phyloP scores from a whole-genome alignment of 1,140 invertebrate genomes.

The Aphelinus certus region DNA sequence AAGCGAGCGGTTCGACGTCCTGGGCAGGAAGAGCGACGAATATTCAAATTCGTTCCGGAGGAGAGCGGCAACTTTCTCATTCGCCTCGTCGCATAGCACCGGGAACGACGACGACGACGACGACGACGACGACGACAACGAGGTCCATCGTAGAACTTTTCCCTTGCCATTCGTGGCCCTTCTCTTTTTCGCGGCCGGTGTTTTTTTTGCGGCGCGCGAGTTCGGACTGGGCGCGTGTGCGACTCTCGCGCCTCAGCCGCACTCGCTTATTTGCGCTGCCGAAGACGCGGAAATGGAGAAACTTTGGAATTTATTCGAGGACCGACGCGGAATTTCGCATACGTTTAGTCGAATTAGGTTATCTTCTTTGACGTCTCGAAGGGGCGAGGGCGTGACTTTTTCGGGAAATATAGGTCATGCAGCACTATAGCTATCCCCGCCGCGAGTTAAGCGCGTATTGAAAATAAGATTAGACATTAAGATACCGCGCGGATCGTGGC shows the following conservation, averaged over 20 bases:
- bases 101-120: neutral
- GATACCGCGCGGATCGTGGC: neutral
- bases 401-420: constrained; percentile 7
- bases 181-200: constrained; percentile 14
- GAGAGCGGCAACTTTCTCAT: constrained; percentile 41
- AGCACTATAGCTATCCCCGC: neutral
- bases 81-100: constrained; percentile 1
- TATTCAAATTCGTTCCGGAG: constrained; percentile 43
- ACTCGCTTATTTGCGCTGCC: constrained; percentile 10
- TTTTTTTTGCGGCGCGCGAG: neutral
- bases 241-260: neutral
- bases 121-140: neutral
- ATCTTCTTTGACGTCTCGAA: constrained; percentile 27
- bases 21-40: constrained; percentile 20
- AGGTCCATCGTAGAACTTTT: constrained; percentile 24
- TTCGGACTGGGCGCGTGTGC: neutral
- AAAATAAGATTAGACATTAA: constrained; percentile 14
- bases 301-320: constrained; percentile 49
- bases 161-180: constrained; percentile 6
- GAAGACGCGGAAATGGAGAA: constrained; percentile 36
- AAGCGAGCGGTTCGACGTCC: neutral
- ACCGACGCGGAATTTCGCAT: constrained; percentile 43
- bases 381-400: constrained; percentile 6
- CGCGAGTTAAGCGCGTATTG: neutral
- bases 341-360: constrained; percentile 52